Base-by-base conservation (phyloP, 1,140 invertebrate species). In the Aphis gossypii region DNA sequence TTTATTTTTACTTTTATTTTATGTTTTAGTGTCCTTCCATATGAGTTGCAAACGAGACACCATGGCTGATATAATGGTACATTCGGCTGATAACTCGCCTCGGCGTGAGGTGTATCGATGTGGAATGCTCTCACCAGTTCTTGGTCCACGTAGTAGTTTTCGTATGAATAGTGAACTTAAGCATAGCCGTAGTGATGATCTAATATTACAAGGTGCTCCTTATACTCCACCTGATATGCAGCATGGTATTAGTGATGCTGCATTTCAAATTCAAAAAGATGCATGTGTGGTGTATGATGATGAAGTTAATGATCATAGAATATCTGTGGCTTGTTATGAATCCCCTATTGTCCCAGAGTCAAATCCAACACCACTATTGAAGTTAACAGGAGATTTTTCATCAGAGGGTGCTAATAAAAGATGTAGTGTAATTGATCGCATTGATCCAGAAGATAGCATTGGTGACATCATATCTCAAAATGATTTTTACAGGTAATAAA, bases 371-470 rank as follows among this genome's bases (percentile, higher is more conserved):
- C 94, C 94, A 5, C 88, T 94, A 35, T 94, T 95, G 4, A 95
- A 95, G 94, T 94, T 95, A 38, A 95, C 94, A 14, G 94, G 94
- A 30, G 95, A 94, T 86, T 95, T 95, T 93, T 94, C 94, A 93
- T 48, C 41, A 60, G 94, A 94, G 48, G 87, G 92, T 56, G 88
- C 91, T n/a, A 94, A 94, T 25, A 93, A 93, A 82, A 84, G 94
- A 76, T 93, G 94, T 20, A 94, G 94, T 90, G 87, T 95, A 23
- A 94, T 94, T 92, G 96, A 96, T 94, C 95, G 95, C 87, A 95
- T 96, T 94, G 96, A 97, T 94, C 96, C 96, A 25, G 96, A 96
- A 94, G 96, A 97, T 94, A 96, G 96, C 94, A 96, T 97, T 93
- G 95, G 96, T 56, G 96, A 97, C 94, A 97, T 97, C 94, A 96